Evolutionary conservation across 2,797 vertebrate genomes (phyloP).

Genomic region (Esox lucius): DNA sequence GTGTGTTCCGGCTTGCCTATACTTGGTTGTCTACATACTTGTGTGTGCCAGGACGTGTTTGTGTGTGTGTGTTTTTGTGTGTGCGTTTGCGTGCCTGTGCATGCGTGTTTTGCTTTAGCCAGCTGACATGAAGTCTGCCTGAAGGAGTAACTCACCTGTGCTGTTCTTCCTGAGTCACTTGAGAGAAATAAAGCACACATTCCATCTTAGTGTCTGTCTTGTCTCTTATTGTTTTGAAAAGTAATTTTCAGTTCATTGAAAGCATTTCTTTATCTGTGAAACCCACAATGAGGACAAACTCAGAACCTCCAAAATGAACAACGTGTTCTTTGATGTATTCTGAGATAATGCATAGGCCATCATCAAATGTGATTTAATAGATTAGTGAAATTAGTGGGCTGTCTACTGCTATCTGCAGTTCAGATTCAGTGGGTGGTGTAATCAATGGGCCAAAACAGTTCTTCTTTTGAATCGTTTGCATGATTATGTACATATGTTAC

Average conservation of each 20-base stretch:
- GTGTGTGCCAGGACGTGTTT: background rate
- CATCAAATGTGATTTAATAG: background rate
- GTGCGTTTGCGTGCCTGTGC: background rate
- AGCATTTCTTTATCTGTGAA: background rate
- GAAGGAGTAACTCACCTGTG: background rate
- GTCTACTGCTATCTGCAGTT: background rate
- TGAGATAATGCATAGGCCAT: background rate
- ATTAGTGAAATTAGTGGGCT: background rate
- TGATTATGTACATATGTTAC: background rate
- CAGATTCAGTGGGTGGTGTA: background rate
- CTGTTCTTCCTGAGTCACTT: background rate
- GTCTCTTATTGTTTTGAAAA: background rate
- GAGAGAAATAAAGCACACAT: slow-evolving; percentile 2
- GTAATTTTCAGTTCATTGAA: background rate
- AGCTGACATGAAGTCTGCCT: background rate
- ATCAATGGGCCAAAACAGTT: background rate
- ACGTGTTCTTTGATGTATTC: background rate
- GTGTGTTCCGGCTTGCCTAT: background rate
- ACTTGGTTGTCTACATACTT: background rate
- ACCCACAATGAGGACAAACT: background rate
- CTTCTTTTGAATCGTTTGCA: background rate
- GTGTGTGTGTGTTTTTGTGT: background rate
- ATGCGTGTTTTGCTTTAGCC: background rate
- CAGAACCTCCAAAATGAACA: background rate
- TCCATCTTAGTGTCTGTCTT: background rate